Base-by-base conservation (phyloP, 2,888 invertebrate genomes). In the Papilio elwesi region DNA sequence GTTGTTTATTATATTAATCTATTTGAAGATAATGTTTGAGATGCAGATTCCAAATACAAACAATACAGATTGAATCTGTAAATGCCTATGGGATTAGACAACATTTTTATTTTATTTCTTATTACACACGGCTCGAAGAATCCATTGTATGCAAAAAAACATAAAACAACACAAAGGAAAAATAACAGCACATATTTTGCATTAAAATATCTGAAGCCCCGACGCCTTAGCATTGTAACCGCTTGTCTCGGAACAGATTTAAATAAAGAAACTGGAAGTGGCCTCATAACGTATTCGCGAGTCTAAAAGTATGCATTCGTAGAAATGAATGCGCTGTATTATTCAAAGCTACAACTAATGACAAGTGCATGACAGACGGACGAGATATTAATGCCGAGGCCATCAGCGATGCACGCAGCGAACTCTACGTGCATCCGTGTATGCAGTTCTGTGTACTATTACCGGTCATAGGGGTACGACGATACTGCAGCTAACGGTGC, bases 341-440 rank as follows among this genome's bases (percentile, higher is more conserved):
- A 79, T 80, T 76, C 77, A 74, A 75, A 71, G 74, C 75, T 74
- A 76, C 74, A 75, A 76, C 71, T 76, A 77, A 75, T 76, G 76
- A 77, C 77, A 68, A 73, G 72, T 68, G 76, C 75, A 79, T 78
- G 78, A 77, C 74, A 75, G 77, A 76, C 75, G 68, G 57, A 66
- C 77, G 73, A 62, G 59, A 76, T 77, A 81, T 81, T 74, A 78
- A 78, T 79, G 79, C 76, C 77, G 76, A 76, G 78, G 76, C 74
- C 78, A 75, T 67, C 69, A 71, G 72, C 71, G 74, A 73, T 77
- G 78, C 76, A 74, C 68, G 62, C 49, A 68, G 66, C 75, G 76
- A 76, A 74, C 74, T 64, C 49, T 69, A 74, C 77, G 76, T 76
- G 68, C 64, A 74, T 73, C 74, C 75, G 76, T 71, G 68, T 71